Base-by-base conservation (phyloP, 2,113 vertebrate species). In the Rutilus rutilus region DNA sequence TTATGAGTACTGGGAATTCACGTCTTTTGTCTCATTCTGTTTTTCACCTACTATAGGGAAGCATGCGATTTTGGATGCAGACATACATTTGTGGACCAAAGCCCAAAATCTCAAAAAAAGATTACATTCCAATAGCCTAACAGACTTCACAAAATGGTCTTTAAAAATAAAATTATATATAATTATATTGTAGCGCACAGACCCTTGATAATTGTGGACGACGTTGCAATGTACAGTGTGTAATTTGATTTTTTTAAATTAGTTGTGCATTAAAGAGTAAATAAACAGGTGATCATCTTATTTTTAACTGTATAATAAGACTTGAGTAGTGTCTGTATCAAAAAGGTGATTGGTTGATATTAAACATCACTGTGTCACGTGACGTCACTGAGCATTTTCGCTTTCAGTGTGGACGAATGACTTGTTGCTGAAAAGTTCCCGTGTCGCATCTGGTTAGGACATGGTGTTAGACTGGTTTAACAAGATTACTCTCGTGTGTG, bases 341-440 rank as follows among this genome's bases (percentile, higher is more conserved):
- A 73, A 73, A 73, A 39, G 5, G 67, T 39, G 67, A 12, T 36
- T 67, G 17, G 30, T 69, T 39, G 4, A 23, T 25, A 25, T 74
- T 25, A 47, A 76, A 73, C 88, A 81, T 81, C 60, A 78, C 83
- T 60, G 85, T 88, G 73, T 86, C 60, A 39, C 9, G 5, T 42
- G 54, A 23, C 6, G 12, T 23, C 36, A 73, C 67, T 62, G 77
- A 82, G 47, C 83, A 87, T 89, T 90, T 83, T 36, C 8, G 1
- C 85, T 73, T 87, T 83, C 27, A 86, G 86, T 75, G 69, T 84
- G 86, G 78, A 85, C 87, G 87, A 86, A 88, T 84, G 67, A 1
- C 67, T 69, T 69, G 30, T 10, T 36, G 17, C 17, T 71, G 69
- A 8, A 74, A 74, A 12, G 2, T 45, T 47, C 42, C 33, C 0